These are phyloP conservation scores for Acanthacorydalis orientalis DNA, from an alignment of 2,888 invertebrate species.

Conservation along the genomic window DNA sequence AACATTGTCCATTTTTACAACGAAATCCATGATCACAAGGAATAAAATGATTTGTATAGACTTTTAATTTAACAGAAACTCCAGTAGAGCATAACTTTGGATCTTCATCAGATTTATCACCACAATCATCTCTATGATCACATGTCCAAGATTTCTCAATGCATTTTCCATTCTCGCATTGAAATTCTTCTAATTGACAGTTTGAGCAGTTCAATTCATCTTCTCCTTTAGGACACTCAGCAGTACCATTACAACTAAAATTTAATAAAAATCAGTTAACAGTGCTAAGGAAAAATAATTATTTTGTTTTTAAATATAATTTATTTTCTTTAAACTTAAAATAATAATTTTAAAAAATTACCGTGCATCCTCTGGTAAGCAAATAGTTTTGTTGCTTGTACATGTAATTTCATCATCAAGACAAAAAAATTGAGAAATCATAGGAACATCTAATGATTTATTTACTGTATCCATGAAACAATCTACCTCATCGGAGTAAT, in stretches of 20 bases:
- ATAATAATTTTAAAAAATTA: conserved; percentile 19
- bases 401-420: conserved; percentile 30
- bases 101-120: conserved; percentile 57
- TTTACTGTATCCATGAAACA: conserved; percentile 19
- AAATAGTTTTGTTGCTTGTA: conserved; percentile 29
- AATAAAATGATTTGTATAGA: not conserved
- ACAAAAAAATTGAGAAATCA: conserved; percentile 20
- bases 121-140: conserved; percentile 47
- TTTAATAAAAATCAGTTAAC: not conserved
- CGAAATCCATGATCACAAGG: conserved; percentile 30
- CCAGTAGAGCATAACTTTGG: conserved; percentile 14
- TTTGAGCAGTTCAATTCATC: conserved; percentile 37
- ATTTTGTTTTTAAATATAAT: not conserved
- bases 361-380: conserved; percentile 32
- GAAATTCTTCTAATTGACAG: conserved; percentile 32
- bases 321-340: not conserved
- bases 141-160: conserved; percentile 34
- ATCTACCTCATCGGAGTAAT: conserved; percentile 33
- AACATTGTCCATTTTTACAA: conserved; percentile 45
- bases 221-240: conserved; percentile 54
- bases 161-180: conserved; percentile 40
- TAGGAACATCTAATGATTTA: not conserved
- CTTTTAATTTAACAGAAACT: not conserved
- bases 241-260: conserved; percentile 40
- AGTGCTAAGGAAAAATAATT: not conserved